A percentile compares a stretch with the other conserved stretches of the same genome.
Evolutionary conservation across 2,797 vertebrate species (phyloP).

Genomic region (Sebastes oblongus): DNA sequence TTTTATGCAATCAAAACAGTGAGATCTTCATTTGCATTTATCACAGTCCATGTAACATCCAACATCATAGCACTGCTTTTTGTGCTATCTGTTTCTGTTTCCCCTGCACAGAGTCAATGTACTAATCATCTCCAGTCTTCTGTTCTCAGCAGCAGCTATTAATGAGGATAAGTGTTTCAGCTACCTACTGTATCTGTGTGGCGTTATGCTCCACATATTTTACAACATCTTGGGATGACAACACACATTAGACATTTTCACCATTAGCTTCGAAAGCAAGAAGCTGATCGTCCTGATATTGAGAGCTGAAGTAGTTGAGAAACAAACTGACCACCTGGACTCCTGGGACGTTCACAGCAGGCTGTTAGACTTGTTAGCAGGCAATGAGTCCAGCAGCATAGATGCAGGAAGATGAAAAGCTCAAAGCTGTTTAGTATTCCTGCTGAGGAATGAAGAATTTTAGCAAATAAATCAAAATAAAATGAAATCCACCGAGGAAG

Average conservation of each 20-base stretch:
- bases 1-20: background rate
- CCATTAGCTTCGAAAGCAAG: background rate
- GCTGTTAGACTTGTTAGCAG: background rate
- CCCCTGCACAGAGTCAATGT: background rate
- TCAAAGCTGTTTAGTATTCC: conserved; percentile 6
- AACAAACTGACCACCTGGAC: conserved; percentile 14
- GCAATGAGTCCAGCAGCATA: background rate
- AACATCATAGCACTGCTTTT: too few species aligned
- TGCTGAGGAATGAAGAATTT: background rate
- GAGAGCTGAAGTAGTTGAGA: background rate
- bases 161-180: conserved; percentile 7
- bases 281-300: background rate
- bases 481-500: conserved; percentile 6
- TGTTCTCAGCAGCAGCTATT: background rate
- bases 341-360: background rate
- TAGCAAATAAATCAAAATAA: conserved; percentile 19
- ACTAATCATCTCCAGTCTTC: background rate
- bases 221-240: background rate
- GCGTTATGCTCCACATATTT: conserved; percentile 8
- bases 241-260: background rate
- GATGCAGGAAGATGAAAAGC: conserved; percentile 7
- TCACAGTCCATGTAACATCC: too few species aligned
- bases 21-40: too few species aligned
- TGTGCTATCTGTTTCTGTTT: background rate
- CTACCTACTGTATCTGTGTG: background rate